Percentiles rank a stretch among this genome's conserved stretches.
Conservation (phyloP, 2,888 invertebrate species). For the Palloptera scutellata region DNA sequence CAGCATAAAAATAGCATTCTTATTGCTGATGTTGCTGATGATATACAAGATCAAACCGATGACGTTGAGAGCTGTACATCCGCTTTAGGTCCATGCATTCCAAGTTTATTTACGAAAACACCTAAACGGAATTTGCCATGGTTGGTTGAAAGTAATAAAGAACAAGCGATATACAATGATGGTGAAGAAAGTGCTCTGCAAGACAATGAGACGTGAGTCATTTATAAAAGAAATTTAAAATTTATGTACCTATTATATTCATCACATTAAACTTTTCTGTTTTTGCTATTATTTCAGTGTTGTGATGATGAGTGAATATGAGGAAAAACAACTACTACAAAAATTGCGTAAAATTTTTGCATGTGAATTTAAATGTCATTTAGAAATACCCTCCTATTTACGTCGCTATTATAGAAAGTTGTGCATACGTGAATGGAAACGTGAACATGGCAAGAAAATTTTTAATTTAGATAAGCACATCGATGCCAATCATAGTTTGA, state of each 20-base stretch:
- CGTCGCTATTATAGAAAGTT: constrained; percentile 69
- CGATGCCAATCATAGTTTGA: constrained; percentile 28
- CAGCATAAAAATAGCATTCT: constrained; percentile 5
- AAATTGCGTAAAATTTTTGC: constrained; percentile 53
- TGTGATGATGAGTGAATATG: constrained; percentile 57
- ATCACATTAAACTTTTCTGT: too few relatives aligned
- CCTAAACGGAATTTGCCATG: constrained; percentile 65
- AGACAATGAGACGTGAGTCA: background rate
- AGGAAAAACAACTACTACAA: constrained; percentile 56
- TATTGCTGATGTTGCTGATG: constrained; percentile 28
- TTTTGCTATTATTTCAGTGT: too few relatives aligned
- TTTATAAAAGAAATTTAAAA: background rate
- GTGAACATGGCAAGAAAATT: constrained; percentile 67
- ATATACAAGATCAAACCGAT: constrained; percentile 16
- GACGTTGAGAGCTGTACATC: constrained; percentile 21
- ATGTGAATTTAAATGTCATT: constrained; percentile 46
- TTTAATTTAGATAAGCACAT: constrained; percentile 67
- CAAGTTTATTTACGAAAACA: constrained; percentile 61
- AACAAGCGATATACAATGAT: constrained; percentile 13
- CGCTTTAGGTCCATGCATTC: constrained; percentile 48
- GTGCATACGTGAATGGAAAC: constrained; percentile 67
- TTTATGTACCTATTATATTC: too few relatives aligned
- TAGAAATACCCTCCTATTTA: constrained; percentile 56
- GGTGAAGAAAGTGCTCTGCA: constrained; percentile 1
- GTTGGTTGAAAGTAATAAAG: constrained; percentile 52